A percentile compares a stretch with the other conserved stretches of the same genome.
These are phyloP conservation scores for Psittacula echo DNA, from an alignment of 2,797 vertebrate genomes.

Conservation along the genomic window DNA sequence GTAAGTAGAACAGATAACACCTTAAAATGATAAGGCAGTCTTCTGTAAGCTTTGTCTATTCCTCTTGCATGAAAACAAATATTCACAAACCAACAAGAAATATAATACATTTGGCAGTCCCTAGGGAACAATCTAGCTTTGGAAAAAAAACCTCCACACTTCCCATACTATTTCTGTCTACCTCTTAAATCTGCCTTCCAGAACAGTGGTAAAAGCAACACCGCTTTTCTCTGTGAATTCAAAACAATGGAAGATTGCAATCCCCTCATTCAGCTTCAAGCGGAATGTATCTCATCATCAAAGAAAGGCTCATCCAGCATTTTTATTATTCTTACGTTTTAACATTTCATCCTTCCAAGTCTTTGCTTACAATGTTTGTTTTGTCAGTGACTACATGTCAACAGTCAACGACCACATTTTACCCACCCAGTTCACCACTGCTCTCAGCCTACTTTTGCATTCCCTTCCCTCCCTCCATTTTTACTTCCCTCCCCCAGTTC, in stretches of 20 bases:
- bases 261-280: not conserved
- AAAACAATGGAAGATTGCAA: not conserved
- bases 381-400: not conserved
- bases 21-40: not conserved
- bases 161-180: not conserved
- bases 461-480: not conserved
- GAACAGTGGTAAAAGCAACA: not conserved
- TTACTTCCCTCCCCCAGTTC: fast-evolving
- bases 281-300: not conserved
- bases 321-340: not conserved
- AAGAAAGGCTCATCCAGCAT: not conserved
- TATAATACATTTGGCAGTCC: not conserved
- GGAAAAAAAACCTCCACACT: not conserved
- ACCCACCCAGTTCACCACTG: not conserved
- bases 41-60: not conserved
- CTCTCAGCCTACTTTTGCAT: not conserved
- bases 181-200: slow-evolving; percentile 8
- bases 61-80: not conserved
- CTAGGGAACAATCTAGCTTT: not conserved
- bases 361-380: not conserved
- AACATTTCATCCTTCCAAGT: not conserved
- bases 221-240: not conserved
- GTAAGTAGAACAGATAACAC: not conserved
- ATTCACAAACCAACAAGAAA: not conserved
- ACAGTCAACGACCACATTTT: not conserved